Evolutionary conservation across 2,888 invertebrate species (phyloP).

Genomic region (Cylindroiulus punctatus): DNA sequence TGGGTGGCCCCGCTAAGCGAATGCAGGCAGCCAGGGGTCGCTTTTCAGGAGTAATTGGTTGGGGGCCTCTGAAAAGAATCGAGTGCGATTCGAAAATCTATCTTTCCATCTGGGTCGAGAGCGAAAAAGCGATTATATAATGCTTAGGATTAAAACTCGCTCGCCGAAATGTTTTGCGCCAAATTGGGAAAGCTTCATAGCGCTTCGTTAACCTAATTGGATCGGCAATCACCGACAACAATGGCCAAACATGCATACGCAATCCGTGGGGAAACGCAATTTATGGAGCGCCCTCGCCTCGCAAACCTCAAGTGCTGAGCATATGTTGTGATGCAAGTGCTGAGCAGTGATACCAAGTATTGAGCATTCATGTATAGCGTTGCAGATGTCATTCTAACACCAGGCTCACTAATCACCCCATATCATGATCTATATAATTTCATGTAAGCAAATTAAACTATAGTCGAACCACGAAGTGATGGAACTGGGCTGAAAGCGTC

Average conservation of each 20-base stretch:
- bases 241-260: background rate
- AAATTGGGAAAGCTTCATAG: conserved; percentile 47
- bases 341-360: too few relatives aligned
- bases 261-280: background rate
- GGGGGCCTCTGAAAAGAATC: conserved; percentile 40
- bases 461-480: too few relatives aligned
- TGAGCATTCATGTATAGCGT: too few relatives aligned
- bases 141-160: conserved; percentile 25
- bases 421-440: too few relatives aligned
- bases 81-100: conserved; percentile 36
- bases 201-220: conserved; percentile 47
- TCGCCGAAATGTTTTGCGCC: conserved; percentile 13
- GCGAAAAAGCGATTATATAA: conserved; percentile 47
- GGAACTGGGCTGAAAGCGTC: too few relatives aligned
- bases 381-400: too few relatives aligned
- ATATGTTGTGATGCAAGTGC: too few relatives aligned
- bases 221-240: conserved; percentile 38
- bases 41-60: background rate
- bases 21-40: background rate
- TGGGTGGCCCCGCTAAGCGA: conserved; percentile 22
- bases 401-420: too few relatives aligned
- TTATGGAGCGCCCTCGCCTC: background rate
- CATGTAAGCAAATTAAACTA: too few relatives aligned
- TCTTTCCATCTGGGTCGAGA: background rate
- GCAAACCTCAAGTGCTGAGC: too few relatives aligned